Base-by-base conservation (phyloP, 2,888 invertebrate genomes). In the Lycophotia porphyrea region DNA sequence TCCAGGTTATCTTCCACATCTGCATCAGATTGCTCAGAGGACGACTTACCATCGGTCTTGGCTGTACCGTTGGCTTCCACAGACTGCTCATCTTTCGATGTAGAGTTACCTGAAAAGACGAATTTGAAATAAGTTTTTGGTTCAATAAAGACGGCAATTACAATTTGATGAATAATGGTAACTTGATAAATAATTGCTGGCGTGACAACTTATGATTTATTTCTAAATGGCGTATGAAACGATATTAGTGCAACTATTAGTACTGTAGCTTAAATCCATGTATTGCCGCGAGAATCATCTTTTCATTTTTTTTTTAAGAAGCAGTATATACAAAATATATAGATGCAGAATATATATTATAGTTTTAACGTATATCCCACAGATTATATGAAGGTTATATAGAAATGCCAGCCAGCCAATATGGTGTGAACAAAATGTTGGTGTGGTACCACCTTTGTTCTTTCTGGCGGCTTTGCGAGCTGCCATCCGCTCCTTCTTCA, bases 1-100 rank as follows among this genome's bases (percentile, higher is more conserved):
- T 98, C 97, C 1, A 97, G 93, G 90, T 98, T 98, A 89, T 98
- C 98, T 92, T 98, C 98, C 0, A 98, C 97, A 90, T 98, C 98
- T 0, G 98, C 98, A 90, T 98, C 98, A 2, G 98, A 98, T 89
- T 98, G 97, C 84, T 97, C 97, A n/a, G 97, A 97, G 31, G 97
- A 97, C 0, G 97, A 97, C 91, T 97, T 97, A 84, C 95, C 95
- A 49, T 96, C 96, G 65, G 94, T 95, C 79, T 94, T 94, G 73
- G 93, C 87, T 49, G 93, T 88, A 66, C 94, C 94, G 82, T 94
- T 95, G 7, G 93, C 88, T 5, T 95, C 94, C 0, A 88, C 89
- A 4, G 85, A 72, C 0, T 88, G 84, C 18, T 94, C 95, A 8
- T 95, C 95, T 84, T 94, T 95, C 58, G 91, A 90, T 5, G 93